These are phyloP conservation scores for Acrocera orbiculus DNA, from an alignment of 2,888 invertebrate species.

Conservation along the genomic window DNA sequence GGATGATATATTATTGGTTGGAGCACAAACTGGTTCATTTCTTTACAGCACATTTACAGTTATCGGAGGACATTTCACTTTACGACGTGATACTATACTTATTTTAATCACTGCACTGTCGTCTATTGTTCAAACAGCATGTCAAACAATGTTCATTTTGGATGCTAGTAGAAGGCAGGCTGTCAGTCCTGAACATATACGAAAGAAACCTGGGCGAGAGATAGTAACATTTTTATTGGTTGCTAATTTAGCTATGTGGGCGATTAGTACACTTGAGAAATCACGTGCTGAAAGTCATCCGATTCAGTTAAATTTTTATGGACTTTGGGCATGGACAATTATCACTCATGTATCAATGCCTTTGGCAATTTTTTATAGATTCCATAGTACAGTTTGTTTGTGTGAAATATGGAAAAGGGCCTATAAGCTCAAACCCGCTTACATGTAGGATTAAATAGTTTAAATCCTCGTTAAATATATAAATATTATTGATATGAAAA, in stretches of 20 bases:
- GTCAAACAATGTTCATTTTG: slow-evolving; percentile 79
- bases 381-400: slow-evolving; percentile 87
- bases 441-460: slow-evolving; percentile 55
- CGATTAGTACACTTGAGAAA: slow-evolving; percentile 82
- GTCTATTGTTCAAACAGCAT: slow-evolving; percentile 72
- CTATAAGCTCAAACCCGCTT: slow-evolving; percentile 78
- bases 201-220: slow-evolving; percentile 80
- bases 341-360: slow-evolving; percentile 92
- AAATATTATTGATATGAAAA: no score
- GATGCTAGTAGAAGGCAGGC: slow-evolving; percentile 77
- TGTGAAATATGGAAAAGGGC: slow-evolving; percentile 95
- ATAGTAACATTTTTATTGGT: slow-evolving; percentile 83
- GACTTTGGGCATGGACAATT: slow-evolving; percentile 89
- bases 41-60: slow-evolving; percentile 87
- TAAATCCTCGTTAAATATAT: no score
- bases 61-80: slow-evolving; percentile 78
- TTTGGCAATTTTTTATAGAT: slow-evolving; percentile 79
- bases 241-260: slow-evolving; percentile 86
- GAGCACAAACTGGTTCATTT: slow-evolving; percentile 87
- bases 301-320: slow-evolving; percentile 80
- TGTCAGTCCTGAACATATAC: slow-evolving; percentile 60
- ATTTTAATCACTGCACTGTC: slow-evolving; percentile 70
- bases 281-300: slow-evolving; percentile 82
- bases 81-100: slow-evolving; percentile 60
- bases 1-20: slow-evolving; percentile 79